Base-by-base conservation (phyloP, 2,797 vertebrate species). In the Danio aesculapii region DNA sequence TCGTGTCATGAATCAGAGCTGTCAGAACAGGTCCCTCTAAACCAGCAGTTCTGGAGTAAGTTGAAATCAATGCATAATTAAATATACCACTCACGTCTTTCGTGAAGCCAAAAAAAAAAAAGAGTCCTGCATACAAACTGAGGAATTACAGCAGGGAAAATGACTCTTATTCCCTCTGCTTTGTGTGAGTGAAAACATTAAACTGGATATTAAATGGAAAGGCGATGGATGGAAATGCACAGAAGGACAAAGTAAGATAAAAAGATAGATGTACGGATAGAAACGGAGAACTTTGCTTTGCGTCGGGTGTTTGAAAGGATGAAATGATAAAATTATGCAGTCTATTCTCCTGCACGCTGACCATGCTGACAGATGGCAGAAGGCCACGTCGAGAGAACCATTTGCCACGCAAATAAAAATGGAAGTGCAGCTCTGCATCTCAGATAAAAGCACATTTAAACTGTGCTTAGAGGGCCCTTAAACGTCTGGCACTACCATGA, bases 371-470 rank as follows among this genome's bases (percentile, higher is more conserved):
- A 89, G 88, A 89, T 89, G 88, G 88, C 57, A 55, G 58, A 71
- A 70, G 75, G 85, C 73, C 69, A 81, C 70, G 75, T 82, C 82
- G 50, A 72, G 83, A 66, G 85, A 73, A 55, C 84, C 79, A 82
- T 85, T 88, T 84, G 82, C 81, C 73, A 83, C 68, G n/a, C 82
- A 79, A 83, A 85, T 89, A 86, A 86, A 88, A 87, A 85, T 82
- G 81, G 70, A 84, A 85, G 72, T 75, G 68, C 67, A 47, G 79
- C 73, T 82, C 77, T 69, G 63, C 67, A 62, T 75, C 71, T 14
- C 81, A 71, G 77, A 85, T 83, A 75, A 84, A 81, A 77, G 72
- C 67, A 55, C 71, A 66, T 81, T 86, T 75, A 86, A 84, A 86
- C 58, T 74, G 84, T 46, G 77, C 84, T 83, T 53, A 17, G 81